Evolutionary conservation across 2,888 invertebrate species (phyloP), one percentile per base, ranked within the genome.

Genomic region (Heteromyza rotundicornis): DNA sequence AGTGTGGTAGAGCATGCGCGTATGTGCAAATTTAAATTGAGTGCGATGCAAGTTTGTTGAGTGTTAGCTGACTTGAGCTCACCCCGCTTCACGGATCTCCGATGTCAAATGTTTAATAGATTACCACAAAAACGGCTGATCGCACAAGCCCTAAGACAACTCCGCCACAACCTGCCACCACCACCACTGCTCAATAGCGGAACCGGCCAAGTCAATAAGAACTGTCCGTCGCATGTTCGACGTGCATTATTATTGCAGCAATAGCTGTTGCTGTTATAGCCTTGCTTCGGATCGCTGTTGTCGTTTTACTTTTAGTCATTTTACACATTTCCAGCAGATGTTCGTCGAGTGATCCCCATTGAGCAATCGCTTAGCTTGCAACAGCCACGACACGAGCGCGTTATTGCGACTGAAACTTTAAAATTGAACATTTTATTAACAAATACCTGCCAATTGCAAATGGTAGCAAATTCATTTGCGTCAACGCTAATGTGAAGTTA

Each of bases 21-120:
- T 49, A 55, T 23, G 40, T 44, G 35, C 14, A 36, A 7, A 40
- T 22, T 16, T 59, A 10, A 40, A 35, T 40, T 24, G 57, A 12
- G 23, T 19, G 0, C 57, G 17, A 22, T 54, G 36, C 14, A 35
- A n/a, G n/a, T n/a, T n/a, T 20, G n/a, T 12, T 24, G 61, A 56
- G 49, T 23, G 49, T 54, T 55, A 49, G 60, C 60, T 51, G 56
- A 57, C 57, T 57, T 57, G 47, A 40, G 22, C 57, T 54, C 61
- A 49, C 59, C 59, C 58, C 59, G 64, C 67, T 65, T 69, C 67
- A 69, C 69, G 69, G 69, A 69, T 69, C 69, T 69, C 20, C 63
- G 69, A 69, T 69, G 67, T 69, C 67, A 69, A 69, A 62, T 63
- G 58, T 64, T 7, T 66, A 69, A 69, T 68, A 67, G 68, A 69